These are phyloP conservation scores for Drosophila mimica DNA, from an alignment of 2,888 invertebrate species.

Conservation along the genomic window DNA sequence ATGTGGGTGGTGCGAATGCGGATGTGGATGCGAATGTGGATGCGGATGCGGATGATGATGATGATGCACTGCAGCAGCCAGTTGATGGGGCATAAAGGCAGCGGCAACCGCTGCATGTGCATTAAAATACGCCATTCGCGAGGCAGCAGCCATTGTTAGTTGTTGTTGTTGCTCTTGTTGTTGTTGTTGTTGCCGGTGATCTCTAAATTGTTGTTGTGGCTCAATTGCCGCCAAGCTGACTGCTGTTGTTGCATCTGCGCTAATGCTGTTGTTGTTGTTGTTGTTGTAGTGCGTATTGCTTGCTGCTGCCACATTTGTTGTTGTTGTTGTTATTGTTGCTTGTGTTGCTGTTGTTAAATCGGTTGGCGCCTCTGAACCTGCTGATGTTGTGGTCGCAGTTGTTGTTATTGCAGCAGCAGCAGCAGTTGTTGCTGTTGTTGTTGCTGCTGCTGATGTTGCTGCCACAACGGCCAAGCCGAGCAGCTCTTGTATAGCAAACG, in stretches of 20 bases:
- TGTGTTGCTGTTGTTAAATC: constrained; percentile 29
- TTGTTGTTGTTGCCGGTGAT: constrained; percentile 65
- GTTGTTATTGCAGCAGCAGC: constrained; percentile 28
- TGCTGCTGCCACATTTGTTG: constrained; percentile 28
- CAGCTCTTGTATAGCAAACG: constrained; percentile 85
- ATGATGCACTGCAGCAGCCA: constrained; percentile 84
- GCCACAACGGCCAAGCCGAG: constrained; percentile 82
- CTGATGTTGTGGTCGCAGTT: constrained; percentile 27
- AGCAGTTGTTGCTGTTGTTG: constrained; percentile 36
- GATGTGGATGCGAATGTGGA: constrained; percentile 47
- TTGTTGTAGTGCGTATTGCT: constrained; percentile 32
- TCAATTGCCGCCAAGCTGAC: constrained; percentile 27
- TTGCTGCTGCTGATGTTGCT: constrained; percentile 43
- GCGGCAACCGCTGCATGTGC: constrained; percentile 96
- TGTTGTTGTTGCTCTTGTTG: constrained; percentile 73
- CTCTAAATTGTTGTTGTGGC: constrained; percentile 59
- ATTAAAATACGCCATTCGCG: constrained; percentile 95
- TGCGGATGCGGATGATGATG: constrained; percentile 58
- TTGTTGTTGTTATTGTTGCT: constrained; percentile 21
- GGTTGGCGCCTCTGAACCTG: constrained; percentile 26
- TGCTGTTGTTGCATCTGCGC: constrained; percentile 22
- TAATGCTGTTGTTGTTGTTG: constrained; percentile 28
- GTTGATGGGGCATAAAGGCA: constrained; percentile 92
- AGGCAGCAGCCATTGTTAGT: constrained; percentile 86
- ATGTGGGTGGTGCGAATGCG: constrained; percentile 53